phyloP scores from a whole-genome alignment of 2,113 vertebrate genomes.

The Tragulus kanchil region DNA sequence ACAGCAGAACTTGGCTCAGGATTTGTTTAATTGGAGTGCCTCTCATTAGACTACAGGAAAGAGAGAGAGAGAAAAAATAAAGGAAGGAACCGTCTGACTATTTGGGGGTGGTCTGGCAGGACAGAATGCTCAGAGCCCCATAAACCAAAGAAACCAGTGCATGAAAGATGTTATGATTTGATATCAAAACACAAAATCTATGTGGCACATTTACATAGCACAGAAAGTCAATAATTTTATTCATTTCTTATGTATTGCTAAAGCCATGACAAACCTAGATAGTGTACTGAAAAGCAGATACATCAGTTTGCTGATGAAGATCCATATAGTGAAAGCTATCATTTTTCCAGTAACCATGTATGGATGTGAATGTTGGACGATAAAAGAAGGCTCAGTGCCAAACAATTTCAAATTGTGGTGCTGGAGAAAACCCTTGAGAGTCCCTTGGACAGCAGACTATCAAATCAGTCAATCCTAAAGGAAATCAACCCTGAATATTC shows the following conservation, averaged over 20 bases:
- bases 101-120: not conserved
- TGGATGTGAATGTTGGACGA: not conserved
- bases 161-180: not conserved
- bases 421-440: not conserved
- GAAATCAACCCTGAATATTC: not conserved
- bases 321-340: not conserved
- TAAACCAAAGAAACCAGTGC: not conserved
- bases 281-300: not conserved
- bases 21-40: constrained; percentile 64
- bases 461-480: not conserved
- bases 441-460: not conserved
- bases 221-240: not conserved
- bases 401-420: not conserved
- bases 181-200: not conserved
- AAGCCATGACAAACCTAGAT: not conserved
- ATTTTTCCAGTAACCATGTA: not conserved
- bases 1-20: constrained; percentile 50
- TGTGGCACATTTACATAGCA: not conserved
- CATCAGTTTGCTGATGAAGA: not conserved
- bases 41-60: not conserved
- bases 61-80: not conserved
- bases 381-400: not conserved
- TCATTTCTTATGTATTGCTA: not conserved
- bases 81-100: constrained; percentile 51
- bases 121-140: not conserved